Base-by-base conservation (phyloP, 2,888 invertebrate genomes). In the Dromius quadrimaculatus region DNA sequence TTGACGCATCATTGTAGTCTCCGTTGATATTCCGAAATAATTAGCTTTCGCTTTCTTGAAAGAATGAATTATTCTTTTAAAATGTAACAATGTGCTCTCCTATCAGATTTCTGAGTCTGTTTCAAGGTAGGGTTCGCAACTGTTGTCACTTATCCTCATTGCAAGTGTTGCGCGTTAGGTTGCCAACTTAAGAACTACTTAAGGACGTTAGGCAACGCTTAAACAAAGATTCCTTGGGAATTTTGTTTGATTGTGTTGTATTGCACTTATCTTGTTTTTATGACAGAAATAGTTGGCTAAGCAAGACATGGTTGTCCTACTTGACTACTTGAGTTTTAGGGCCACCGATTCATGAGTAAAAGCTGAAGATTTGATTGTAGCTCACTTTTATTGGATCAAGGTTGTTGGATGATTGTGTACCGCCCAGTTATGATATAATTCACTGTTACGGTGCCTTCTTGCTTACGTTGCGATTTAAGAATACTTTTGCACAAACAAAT, bases 151-250 rank as follows among this genome's bases (percentile, higher is more conserved):
- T 28, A 23, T 47, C 47, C 47, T 47, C 36, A 17, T 36, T 59
- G 20, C 34, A 59, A 59, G 59, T 59, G 59, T 59, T 59, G 59
- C 38, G 50, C n/a, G 50, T 41, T 19, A 50, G 47, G 50, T 59
- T 62, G 62, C 62, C 41, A 62, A 62, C 62, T 62, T 62, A 62
- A 62, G 62, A 62, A 62, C 62, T 62, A 62, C 62, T 62, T 62
- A 62, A 62, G 41, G 62, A 38, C 41, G 62, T 62, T 62, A 62
- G 41, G 62, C 62, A 62, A 62, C 54, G 23, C 54, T 28, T 28
- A 4, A 54, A 54, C 41, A 62, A 62, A 62, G 62, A 62, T 62
- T 38, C 62, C 62, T 41, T 23, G 62, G 62, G 62, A 62, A 62
- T 62, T 41, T 38, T 23, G 62, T 62, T 62, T 62, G 62, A 41